These are phyloP conservation scores for Cyclophora albipunctata DNA, from an alignment of 2,888 invertebrate species.

Conservation along the genomic window DNA sequence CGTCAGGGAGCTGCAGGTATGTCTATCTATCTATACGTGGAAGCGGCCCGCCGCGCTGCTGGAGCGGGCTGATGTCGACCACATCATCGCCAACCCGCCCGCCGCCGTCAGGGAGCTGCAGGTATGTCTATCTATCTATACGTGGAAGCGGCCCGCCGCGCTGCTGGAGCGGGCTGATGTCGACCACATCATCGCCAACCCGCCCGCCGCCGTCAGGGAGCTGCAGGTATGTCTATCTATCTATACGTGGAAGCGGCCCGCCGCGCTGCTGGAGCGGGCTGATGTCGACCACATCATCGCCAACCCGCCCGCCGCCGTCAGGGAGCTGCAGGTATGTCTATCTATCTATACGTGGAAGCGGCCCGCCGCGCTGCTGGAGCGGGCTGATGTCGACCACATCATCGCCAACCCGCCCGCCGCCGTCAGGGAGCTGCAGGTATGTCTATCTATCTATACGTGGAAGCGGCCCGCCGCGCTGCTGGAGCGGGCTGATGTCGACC, in stretches of 20 bases:
- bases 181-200: slow-evolving; percentile 89
- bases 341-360: slow-evolving; percentile 99
- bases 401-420: slow-evolving; percentile 87
- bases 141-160: slow-evolving; percentile 98
- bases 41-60: slow-evolving; percentile 93
- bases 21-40: no score
- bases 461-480: slow-evolving; percentile 93
- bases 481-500: slow-evolving; percentile 93
- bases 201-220: slow-evolving; percentile 79
- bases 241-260: slow-evolving; percentile 99
- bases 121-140: no score
- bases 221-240: slow-evolving; percentile 10
- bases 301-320: slow-evolving; percentile 81
- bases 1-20: slow-evolving; percentile 30
- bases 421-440: slow-evolving; percentile 30
- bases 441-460: no score
- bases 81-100: slow-evolving; percentile 89
- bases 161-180: slow-evolving; percentile 92
- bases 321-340: slow-evolving; percentile 28
- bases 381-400: slow-evolving; percentile 95
- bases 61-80: slow-evolving; percentile 93
- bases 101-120: slow-evolving; percentile 63
- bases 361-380: slow-evolving; percentile 89
- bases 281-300: slow-evolving; percentile 96
- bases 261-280: slow-evolving; percentile 87